Conservation (phyloP, 2,113 vertebrate species). For the Scomber colias region DNA sequence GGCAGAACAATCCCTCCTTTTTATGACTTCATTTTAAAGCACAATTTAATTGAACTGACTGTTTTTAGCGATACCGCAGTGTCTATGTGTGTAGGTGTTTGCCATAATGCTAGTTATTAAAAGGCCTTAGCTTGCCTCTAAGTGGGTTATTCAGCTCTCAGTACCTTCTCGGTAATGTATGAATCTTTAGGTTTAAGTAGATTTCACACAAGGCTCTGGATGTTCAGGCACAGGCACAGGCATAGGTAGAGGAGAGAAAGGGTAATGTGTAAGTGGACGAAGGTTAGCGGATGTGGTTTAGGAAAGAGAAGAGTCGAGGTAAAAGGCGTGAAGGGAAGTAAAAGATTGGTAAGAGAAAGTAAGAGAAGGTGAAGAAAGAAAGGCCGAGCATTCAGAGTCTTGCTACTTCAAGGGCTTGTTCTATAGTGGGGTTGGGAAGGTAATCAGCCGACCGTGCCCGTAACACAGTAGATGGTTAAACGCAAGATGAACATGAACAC, state of each 20-base stretch:
- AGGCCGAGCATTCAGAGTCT: conserved; percentile 46
- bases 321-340: not conserved
- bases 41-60: conserved; percentile 72
- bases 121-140: conserved; percentile 40
- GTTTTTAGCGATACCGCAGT: conserved; percentile 55
- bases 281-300: conserved; percentile 62
- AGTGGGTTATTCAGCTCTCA: conserved; percentile 11
- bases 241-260: not conserved
- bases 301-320: not conserved
- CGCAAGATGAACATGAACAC: not conserved
- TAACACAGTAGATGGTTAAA: not conserved
- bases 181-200: not conserved
- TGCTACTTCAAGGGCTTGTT: conserved; percentile 65
- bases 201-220: conserved; percentile 46
- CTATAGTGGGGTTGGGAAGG: conserved; percentile 25
- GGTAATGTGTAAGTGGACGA: conserved; percentile 34
- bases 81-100: conserved; percentile 44
- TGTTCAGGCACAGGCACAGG: conserved; percentile 13
- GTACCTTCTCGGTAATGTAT: conserved; percentile 13
- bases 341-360: conserved; percentile 2
- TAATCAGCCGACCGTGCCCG: not conserved
- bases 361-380: not conserved
- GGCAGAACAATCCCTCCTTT: conserved; percentile 40
- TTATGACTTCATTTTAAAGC: conserved; percentile 73
- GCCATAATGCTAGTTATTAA: conserved; percentile 38